Percentiles rank a stretch among this genome's conserved stretches.
phyloP scores from a whole-genome alignment of 2,113 vertebrate species.

The Clarias gariepinus region DNA sequence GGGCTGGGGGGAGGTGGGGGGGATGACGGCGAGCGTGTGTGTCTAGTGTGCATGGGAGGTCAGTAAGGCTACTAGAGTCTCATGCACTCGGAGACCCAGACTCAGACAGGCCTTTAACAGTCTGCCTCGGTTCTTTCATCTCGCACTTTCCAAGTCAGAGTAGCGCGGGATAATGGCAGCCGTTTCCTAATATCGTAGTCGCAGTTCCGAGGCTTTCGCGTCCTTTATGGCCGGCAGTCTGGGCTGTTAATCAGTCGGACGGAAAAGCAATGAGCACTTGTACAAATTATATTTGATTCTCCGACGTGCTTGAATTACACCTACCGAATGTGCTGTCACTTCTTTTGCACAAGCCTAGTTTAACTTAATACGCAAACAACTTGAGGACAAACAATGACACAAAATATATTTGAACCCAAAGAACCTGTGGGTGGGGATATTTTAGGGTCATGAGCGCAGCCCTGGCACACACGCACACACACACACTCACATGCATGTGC shows the following conservation, averaged over 20 bases:
- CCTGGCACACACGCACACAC: not conserved
- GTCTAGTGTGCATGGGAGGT: slow-evolving; percentile 41
- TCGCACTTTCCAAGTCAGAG: slow-evolving; percentile 6
- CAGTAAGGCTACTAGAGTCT: slow-evolving; percentile 34
- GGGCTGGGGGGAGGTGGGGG: slow-evolving; percentile 14
- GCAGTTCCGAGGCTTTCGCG: not conserved
- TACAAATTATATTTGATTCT: not conserved
- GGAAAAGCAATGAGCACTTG: not conserved
- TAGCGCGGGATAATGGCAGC: not conserved
- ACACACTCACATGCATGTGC: slow-evolving; percentile 18
- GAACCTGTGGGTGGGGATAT: not conserved
- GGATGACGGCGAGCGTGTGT: slow-evolving; percentile 15
- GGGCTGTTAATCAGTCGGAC: not conserved
- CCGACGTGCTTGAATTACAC: not conserved
- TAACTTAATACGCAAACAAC: not conserved
- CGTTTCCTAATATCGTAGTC: slow-evolving; percentile 15
- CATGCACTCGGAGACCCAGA: slow-evolving; percentile 18
- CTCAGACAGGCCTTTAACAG: slow-evolving; percentile 38
- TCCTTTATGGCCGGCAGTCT: not conserved
- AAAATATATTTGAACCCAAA: not conserved
- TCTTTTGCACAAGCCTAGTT: slow-evolving; percentile 7
- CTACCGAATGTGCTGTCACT: not conserved
- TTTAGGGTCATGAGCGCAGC: not conserved
- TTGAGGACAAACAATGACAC: not conserved
- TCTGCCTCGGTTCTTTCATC: slow-evolving; percentile 39